Evolutionary conservation across 2,797 vertebrate genomes (phyloP).

Genomic region (Danio albolineatus): DNA sequence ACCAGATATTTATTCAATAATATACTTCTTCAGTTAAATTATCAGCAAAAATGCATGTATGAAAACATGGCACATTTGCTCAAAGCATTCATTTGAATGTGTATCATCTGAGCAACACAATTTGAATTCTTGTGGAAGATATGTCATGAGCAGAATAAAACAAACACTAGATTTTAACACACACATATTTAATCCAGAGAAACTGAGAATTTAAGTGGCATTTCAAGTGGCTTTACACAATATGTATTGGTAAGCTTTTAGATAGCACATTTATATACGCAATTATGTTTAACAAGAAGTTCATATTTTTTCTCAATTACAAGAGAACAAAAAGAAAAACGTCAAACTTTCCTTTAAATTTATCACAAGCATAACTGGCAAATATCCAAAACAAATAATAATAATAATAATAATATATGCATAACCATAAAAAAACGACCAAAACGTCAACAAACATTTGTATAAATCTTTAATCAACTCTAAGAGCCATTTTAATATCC

Average conservation of each 20-base stretch:
- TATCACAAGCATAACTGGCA: neutral
- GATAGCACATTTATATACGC: neutral
- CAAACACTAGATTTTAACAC: too few relatives aligned
- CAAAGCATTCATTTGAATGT: too few relatives aligned
- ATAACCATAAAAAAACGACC: neutral
- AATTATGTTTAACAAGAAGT: neutral
- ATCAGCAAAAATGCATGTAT: too few relatives aligned
- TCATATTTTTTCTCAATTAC: neutral
- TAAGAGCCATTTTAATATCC: neutral
- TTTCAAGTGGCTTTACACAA: too few relatives aligned
- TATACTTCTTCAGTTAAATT: too few relatives aligned
- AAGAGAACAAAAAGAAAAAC: neutral
- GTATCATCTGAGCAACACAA: too few relatives aligned
- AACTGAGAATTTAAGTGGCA: too few relatives aligned
- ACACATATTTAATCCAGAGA: too few relatives aligned
- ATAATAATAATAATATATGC: neutral
- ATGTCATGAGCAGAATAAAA: too few relatives aligned
- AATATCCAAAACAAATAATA: neutral
- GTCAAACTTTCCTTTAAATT: neutral
- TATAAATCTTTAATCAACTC: neutral
- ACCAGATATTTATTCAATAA: too few relatives aligned
- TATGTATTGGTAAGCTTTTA: neutral
- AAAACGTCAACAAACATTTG: neutral
- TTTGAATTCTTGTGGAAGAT: too few relatives aligned
- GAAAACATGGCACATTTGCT: too few relatives aligned